phyloP scores from a whole-genome alignment of 2,888 invertebrate genomes.

The Agrotis clavis region DNA sequence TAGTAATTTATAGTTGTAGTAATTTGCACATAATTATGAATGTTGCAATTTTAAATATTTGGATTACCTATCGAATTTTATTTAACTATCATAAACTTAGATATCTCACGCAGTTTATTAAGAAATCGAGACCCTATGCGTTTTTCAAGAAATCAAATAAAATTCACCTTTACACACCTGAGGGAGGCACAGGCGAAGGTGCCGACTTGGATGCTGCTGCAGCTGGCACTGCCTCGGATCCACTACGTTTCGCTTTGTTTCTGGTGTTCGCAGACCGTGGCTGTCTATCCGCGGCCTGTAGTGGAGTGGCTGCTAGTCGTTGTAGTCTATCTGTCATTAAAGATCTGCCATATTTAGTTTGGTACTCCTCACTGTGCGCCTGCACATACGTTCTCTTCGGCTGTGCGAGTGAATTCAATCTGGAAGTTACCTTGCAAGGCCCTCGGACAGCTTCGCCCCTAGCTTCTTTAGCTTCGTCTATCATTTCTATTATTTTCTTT shows the following conservation, averaged over 20 bases:
- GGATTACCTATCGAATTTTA: background rate
- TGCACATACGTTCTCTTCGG: conserved; percentile 82
- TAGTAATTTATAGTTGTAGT: conserved; percentile 18
- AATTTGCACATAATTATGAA: conserved; percentile 1
- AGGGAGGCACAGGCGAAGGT: conserved; percentile 68
- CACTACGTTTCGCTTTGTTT: conserved; percentile 63
- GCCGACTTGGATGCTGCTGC: conserved; percentile 61
- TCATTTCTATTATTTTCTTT: conserved; percentile 79
- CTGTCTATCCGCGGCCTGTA: conserved; percentile 60
- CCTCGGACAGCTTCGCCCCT: conserved; percentile 88
- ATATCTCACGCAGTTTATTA: background rate
- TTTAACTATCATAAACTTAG: background rate
- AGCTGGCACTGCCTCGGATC: conserved; percentile 55
- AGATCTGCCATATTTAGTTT: conserved; percentile 76
- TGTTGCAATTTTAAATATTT: background rate
- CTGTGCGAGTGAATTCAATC: conserved; percentile 83
- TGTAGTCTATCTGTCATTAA: conserved; percentile 75
- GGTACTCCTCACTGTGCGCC: conserved; percentile 80
- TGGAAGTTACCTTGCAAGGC: conserved; percentile 77
- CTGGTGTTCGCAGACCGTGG: conserved; percentile 46
- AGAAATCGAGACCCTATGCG: background rate
- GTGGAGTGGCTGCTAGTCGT: conserved; percentile 66
- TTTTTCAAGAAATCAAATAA: conserved; percentile 57
- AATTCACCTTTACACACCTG: conserved; percentile 90
- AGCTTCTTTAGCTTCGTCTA: conserved; percentile 85